Evolutionary conservation across 2,797 vertebrate species (phyloP).

Genomic region (Sarcoramphus papa): DNA sequence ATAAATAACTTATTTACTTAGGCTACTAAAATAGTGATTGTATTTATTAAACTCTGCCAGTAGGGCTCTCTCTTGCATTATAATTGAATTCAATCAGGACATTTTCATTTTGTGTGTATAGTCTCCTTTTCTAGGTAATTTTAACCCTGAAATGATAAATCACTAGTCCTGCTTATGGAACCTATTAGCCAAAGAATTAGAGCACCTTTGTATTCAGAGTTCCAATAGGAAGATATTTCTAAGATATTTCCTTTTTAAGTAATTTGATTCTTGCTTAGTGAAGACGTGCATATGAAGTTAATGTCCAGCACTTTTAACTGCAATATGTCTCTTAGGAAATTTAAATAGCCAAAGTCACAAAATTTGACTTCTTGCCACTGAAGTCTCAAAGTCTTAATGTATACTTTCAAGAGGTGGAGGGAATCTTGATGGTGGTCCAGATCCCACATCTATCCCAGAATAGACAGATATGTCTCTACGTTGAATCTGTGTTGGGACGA

Average conservation of each 20-base stretch:
- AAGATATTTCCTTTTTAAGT: neutral
- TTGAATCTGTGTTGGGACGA: neutral
- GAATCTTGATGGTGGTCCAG: neutral
- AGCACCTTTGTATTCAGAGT: neutral
- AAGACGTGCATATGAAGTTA: neutral
- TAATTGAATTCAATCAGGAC: conserved; percentile 12
- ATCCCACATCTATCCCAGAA: neutral
- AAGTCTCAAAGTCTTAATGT: neutral
- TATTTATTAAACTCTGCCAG: conserved; percentile 62
- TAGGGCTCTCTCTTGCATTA: conserved; percentile 72
- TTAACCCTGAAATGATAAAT: conserved; percentile 17
- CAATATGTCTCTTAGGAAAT: neutral
- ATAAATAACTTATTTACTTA: neutral
- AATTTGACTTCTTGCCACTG: neutral
- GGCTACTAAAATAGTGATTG: neutral
- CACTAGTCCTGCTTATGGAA: neutral
- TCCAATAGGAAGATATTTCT: neutral
- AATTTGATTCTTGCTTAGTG: neutral
- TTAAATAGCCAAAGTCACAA: neutral
- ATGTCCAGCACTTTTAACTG: neutral
- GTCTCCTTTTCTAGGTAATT: neutral
- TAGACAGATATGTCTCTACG: neutral
- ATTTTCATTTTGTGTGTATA: neutral
- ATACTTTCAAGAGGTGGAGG: neutral
- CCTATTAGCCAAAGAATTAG: neutral